phyloP scores from a whole-genome alignment of 2,797 vertebrate species.

The Muscicapa striata region DNA sequence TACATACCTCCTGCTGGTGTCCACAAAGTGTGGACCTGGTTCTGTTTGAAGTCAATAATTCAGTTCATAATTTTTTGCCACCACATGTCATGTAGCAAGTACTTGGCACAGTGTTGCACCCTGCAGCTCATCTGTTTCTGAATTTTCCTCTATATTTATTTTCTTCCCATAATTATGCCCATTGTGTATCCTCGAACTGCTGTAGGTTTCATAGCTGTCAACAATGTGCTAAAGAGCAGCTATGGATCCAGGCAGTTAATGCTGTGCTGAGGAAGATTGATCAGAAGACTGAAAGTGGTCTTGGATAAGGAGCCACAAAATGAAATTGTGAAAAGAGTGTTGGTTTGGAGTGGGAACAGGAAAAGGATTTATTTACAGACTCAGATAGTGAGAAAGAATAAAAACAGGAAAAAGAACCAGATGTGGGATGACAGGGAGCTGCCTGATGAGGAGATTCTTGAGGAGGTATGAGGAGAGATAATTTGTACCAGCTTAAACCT shows the following conservation, averaged over 20 bases:
- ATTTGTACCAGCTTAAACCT: neutral
- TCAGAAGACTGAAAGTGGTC: neutral
- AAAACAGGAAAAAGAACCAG: neutral
- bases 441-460: neutral
- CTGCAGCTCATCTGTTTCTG: neutral
- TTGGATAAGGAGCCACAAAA: neutral
- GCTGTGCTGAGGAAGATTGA: neutral
- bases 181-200: neutral
- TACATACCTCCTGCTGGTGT: neutral
- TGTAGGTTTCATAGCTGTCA: neutral
- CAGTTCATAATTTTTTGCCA: neutral
- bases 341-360: neutral
- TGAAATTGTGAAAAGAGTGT: neutral
- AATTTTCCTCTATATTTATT: neutral
- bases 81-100: neutral
- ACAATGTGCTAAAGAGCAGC: neutral
- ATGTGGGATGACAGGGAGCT: neutral
- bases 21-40: neutral
- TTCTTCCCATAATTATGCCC: neutral
- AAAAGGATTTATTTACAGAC: neutral
- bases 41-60: neutral
- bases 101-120: neutral
- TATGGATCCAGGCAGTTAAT: neutral
- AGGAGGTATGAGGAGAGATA: neutral
- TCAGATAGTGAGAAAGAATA: neutral